These are phyloP conservation scores for Cirrhinus molitorella DNA, from an alignment of 2,797 vertebrate genomes.

Conservation along the genomic window DNA sequence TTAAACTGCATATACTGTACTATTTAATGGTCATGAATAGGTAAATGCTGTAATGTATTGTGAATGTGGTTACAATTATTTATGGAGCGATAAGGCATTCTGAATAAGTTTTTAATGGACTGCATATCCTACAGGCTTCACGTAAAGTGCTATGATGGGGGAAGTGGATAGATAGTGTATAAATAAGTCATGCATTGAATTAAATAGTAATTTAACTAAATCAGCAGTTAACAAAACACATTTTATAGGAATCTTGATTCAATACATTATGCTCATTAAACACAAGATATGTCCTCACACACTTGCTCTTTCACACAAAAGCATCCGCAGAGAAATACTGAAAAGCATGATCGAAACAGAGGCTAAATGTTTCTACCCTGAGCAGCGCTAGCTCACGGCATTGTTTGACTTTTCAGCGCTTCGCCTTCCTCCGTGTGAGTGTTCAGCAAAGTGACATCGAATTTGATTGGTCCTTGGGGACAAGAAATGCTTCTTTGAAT, in stretches of 20 bases:
- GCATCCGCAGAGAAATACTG: background rate
- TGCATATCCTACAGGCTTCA: background rate
- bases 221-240: background rate
- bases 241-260: background rate
- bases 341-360: conserved; percentile 11
- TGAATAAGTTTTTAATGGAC: background rate
- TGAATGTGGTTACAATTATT: background rate
- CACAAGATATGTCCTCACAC: background rate
- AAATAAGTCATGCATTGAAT: background rate
- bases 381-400: conserved; percentile 18
- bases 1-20: background rate
- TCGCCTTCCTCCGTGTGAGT: conserved; percentile 28
- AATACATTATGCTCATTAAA: background rate
- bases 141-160: background rate
- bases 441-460: conserved; percentile 44
- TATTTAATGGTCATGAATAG: background rate
- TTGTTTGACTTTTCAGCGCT: conserved; percentile 44
- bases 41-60: background rate
- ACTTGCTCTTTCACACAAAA: background rate
- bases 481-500: conserved; percentile 47
- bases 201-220: conserved; percentile 13
- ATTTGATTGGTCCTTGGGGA: conserved; percentile 54
- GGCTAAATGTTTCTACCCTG: conserved; percentile 2
- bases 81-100: background rate
- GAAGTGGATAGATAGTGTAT: background rate